Evolutionary conservation across 1,140 invertebrate genomes (phyloP).

Genomic region (Zaprionus nigranus): DNA sequence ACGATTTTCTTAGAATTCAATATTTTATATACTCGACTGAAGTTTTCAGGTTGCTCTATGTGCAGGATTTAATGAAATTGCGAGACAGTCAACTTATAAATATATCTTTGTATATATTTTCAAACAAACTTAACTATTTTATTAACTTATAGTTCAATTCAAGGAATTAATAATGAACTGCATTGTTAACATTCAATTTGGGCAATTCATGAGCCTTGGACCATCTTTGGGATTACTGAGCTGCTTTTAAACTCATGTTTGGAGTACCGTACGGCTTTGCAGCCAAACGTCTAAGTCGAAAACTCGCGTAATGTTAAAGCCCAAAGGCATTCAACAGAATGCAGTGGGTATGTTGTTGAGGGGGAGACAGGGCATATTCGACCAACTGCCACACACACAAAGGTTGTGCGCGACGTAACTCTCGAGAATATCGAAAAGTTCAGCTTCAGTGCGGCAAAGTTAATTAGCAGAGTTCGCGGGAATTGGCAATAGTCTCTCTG

Average conservation of each 20-base stretch:
- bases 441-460: slow-evolving; percentile 50
- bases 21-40: background rate
- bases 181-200: background rate
- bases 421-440: slow-evolving; percentile 36
- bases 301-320: background rate
- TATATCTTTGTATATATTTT: too few species aligned
- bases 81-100: background rate
- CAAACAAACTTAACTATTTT: too few species aligned
- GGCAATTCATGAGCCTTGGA: background rate
- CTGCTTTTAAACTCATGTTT: background rate
- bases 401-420: slow-evolving; percentile 20
- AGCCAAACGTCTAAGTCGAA: background rate
- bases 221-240: background rate
- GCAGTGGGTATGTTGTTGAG: background rate
- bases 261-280: background rate
- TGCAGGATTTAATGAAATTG: background rate
- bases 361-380: background rate
- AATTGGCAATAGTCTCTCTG: slow-evolving; percentile 11
- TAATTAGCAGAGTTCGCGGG: slow-evolving; percentile 68
- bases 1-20: background rate
- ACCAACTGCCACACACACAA: slow-evolving; percentile 42
- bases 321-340: background rate
- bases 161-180: background rate
- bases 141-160: too few species aligned
- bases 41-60: background rate